Percentiles rank a stretch among this genome's conserved stretches.
Conservation (phyloP, 1,140 invertebrate species). For the Glossosoma conforme region DNA sequence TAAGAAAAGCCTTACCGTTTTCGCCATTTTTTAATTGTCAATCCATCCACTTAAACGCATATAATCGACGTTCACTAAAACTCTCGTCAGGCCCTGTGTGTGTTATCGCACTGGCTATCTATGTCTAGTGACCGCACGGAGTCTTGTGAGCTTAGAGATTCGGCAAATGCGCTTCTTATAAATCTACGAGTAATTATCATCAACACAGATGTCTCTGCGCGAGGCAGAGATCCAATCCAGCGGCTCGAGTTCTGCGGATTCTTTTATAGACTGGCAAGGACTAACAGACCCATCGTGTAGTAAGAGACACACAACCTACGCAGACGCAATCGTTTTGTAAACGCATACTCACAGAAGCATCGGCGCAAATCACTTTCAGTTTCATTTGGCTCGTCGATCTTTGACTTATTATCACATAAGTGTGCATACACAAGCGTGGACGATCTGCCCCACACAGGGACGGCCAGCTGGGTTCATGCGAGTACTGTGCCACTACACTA, state of each 20-base stretch:
- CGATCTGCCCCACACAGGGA: background rate
- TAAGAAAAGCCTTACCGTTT: background rate
- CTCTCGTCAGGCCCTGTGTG: no score
- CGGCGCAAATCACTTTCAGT: conserved; percentile 8
- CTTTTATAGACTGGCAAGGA: background rate
- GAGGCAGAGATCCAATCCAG: conserved; percentile 1
- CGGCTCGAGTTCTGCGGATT: background rate
- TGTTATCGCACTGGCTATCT: conserved; percentile 2
- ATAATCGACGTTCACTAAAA: no score
- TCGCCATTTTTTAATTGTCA: background rate
- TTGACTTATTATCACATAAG: conserved; percentile 4
- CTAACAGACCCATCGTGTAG: background rate
- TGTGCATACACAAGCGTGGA: background rate
- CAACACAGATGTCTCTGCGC: conserved; percentile 5
- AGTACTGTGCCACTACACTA: no score
- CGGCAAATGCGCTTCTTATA: background rate
- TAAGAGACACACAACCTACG: background rate
- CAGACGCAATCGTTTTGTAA: conserved; percentile 1
- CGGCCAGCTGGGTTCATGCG: no score
- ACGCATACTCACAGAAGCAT: background rate
- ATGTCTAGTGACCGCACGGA: background rate
- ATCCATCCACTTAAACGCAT: background rate
- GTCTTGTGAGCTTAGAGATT: background rate
- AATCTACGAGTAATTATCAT: background rate
- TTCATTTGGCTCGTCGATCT: conserved; percentile 6